Base-by-base conservation (phyloP, 2,888 invertebrate genomes). In the Philereme transversata region DNA sequence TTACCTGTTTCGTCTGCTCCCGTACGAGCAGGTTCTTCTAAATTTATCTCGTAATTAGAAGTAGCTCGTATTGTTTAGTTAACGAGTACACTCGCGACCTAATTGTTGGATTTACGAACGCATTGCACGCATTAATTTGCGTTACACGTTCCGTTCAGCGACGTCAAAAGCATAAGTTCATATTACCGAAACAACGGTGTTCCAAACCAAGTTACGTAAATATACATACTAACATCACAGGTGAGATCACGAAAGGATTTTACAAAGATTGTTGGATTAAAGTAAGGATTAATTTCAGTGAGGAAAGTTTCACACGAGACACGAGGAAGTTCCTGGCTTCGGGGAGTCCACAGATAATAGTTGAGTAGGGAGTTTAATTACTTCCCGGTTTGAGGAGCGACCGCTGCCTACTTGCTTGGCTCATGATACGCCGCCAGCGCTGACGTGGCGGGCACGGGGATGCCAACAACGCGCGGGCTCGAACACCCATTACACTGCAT, bases 301-400 rank as follows among this genome's bases (percentile, higher is more conserved):
- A 65, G 76, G 80, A 84, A 87, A 87, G 81, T 88, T 87, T 79
- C 78, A 79, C 79, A 83, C 76, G 72, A 78, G 82, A 84, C 82
- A 83, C 74, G 84, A 72, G 65, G 64, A 84, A 89, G 83, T 88
- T 88, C 74, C 71, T 83, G 85, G 83, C 83, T 87, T 74, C 68
- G 71, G 75, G 76, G 75, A 81, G 80, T 81, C 78, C 76, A 77
- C 83, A 82, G 88, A 87, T 89, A 88, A 87, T 87, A 87, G 88
- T 87, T 84, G 79, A 84, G 83, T 86, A 84, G 83, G 83, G 81
- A 90, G 84, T 90, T 90, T 90, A 90, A 90, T 90, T 90, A 88
- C 88, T 90, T 89, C 78, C 79, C 78, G 82, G 81, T 81, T 81
- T 78, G 76, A 79, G 73, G 66, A 73, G 73, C 71, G 71, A 74